These are phyloP conservation scores for Gymnodraco acuticeps DNA, from an alignment of 2,797 vertebrate genomes.

Conservation along the genomic window DNA sequence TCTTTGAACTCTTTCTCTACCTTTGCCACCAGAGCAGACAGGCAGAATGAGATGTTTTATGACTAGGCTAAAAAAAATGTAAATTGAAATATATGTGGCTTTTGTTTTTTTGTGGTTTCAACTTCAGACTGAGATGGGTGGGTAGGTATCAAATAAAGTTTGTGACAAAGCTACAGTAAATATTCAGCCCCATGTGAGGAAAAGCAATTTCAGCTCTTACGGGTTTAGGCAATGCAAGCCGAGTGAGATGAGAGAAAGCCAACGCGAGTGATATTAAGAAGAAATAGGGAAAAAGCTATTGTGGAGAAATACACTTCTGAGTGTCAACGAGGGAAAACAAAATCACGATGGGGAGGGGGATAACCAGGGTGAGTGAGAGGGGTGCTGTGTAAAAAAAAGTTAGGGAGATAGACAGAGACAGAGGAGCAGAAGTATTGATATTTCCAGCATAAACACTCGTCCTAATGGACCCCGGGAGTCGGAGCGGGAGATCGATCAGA, in stretches of 20 bases:
- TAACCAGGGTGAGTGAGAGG: slow-evolving; percentile 21
- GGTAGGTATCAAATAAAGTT: slow-evolving; percentile 48
- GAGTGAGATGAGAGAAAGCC: slow-evolving; percentile 48
- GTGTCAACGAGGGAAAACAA: slow-evolving; percentile 42
- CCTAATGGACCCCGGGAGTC: slow-evolving; percentile 71
- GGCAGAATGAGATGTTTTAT: slow-evolving; percentile 39
- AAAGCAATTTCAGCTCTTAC: slow-evolving; percentile 61
- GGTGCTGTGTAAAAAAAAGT: slow-evolving; percentile 38
- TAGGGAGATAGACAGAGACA: slow-evolving; percentile 23
- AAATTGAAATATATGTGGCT: slow-evolving; percentile 42
- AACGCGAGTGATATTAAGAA: slow-evolving; percentile 48
- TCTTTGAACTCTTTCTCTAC: slow-evolving; percentile 32
- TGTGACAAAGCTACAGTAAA: slow-evolving; percentile 46
- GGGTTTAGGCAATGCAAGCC: slow-evolving; percentile 56
- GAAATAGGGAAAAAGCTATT: slow-evolving; percentile 38
- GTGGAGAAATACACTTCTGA: slow-evolving; percentile 49
- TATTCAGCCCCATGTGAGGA: slow-evolving; percentile 52
- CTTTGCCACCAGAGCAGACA: slow-evolving; percentile 13
- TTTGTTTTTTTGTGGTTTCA: slow-evolving; percentile 25
- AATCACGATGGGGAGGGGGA: slow-evolving; percentile 39
- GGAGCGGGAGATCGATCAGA: slow-evolving; percentile 63
- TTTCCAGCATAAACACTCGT: slow-evolving; percentile 76
- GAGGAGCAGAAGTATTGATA: slow-evolving; percentile 65
- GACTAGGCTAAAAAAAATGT: slow-evolving; percentile 24
- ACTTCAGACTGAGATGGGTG: slow-evolving; percentile 14